Percentiles rank a stretch among this genome's conserved stretches.
Evolutionary conservation across 2,888 invertebrate genomes (phyloP).

Genomic region (Sinopyrophorus schimmeli): DNA sequence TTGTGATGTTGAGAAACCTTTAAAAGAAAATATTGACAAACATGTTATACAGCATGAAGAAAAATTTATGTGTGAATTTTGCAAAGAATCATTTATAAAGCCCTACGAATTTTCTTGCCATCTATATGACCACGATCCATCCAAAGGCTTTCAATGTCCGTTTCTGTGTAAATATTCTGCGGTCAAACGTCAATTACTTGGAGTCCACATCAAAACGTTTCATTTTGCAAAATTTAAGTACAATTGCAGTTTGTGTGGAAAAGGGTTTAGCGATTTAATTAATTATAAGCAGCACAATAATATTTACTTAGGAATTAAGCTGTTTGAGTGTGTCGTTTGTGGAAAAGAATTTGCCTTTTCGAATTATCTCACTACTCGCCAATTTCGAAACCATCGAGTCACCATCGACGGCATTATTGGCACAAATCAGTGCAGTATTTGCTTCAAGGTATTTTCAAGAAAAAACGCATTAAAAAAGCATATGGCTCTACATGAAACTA

Average conservation of each 20-base stretch:
- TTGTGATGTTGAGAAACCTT: conserved; percentile 27
- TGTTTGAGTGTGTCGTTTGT: conserved; percentile 59
- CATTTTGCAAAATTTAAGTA: conserved; percentile 54
- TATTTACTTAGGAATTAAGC: conserved; percentile 59
- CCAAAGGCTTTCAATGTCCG: conserved; percentile 46
- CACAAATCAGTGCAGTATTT: conserved; percentile 49
- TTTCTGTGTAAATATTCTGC: conserved; percentile 46
- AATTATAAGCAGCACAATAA: conserved; percentile 61
- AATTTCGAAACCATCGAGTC: conserved; percentile 46
- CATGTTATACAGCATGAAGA: conserved; percentile 32
- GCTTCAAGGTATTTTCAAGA: conserved; percentile 45
- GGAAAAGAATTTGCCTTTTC: conserved; percentile 57
- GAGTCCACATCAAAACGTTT: conserved; percentile 47
- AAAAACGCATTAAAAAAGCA: conserved; percentile 54
- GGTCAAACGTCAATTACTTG: conserved; percentile 42
- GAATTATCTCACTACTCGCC: conserved; percentile 50
- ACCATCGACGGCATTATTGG: conserved; percentile 54
- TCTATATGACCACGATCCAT: conserved; percentile 44
- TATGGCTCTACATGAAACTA: conserved; percentile 38
- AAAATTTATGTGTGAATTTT: conserved; percentile 41
- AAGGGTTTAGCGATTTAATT: conserved; percentile 60
- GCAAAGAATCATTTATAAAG: conserved; percentile 46
- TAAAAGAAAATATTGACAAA: conserved; percentile 28
- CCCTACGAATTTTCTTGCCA: conserved; percentile 49
- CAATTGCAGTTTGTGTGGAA: conserved; percentile 59